Percentiles rank a stretch among this genome's conserved stretches.
Evolutionary conservation across 2,113 vertebrate genomes (phyloP).

Genomic region (Oxyruncus cristatus): DNA sequence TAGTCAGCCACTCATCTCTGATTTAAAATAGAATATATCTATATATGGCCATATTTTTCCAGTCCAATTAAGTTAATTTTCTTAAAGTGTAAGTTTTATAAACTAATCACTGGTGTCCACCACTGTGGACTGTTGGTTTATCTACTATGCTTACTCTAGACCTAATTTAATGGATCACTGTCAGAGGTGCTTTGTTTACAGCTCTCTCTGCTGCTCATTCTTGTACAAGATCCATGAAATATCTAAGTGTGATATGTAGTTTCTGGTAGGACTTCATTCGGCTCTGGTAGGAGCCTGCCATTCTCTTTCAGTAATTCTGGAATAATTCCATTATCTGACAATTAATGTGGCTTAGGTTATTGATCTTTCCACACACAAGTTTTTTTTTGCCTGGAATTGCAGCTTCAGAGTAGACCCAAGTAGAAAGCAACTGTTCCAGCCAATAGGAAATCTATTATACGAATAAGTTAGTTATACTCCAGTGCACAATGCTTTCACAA

Average conservation of each 20-base stretch:
- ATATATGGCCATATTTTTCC: not conserved
- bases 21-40: not conserved
- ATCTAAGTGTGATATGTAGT: not conserved
- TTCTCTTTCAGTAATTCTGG: not conserved
- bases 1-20: not conserved
- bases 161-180: not conserved
- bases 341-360: not conserved
- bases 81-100: constrained; percentile 16
- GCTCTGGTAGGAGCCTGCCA: not conserved
- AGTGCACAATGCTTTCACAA: not conserved
- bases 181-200: not conserved
- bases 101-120: not conserved
- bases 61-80: not conserved
- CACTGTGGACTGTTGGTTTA: not conserved
- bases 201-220: not conserved
- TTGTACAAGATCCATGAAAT: not conserved
- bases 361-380: not conserved
- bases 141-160: not conserved
- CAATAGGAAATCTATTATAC: not conserved
- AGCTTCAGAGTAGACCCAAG: not conserved
- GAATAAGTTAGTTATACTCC: not conserved
- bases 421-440: not conserved
- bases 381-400: not conserved
- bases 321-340: not conserved
- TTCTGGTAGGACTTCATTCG: not conserved